A percentile compares a stretch with the other conserved stretches of the same genome.
Conservation (phyloP, 2,797 vertebrate genomes). For the Neopelma chrysocephalum region DNA sequence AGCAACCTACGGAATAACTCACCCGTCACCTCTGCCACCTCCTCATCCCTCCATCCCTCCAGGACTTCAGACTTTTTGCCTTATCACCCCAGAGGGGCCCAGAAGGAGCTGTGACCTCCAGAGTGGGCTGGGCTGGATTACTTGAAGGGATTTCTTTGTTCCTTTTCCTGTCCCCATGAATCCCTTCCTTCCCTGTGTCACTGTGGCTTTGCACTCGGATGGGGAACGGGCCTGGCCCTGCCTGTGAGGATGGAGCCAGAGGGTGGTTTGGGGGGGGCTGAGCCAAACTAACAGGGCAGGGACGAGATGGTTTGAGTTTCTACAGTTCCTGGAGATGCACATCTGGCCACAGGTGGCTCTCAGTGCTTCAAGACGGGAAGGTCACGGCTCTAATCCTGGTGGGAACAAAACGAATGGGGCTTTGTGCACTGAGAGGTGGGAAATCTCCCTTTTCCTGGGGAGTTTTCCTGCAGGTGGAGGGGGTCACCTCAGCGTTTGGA, state of each 20-base stretch:
- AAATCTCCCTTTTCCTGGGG: background rate
- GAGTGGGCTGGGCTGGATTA: conserved; percentile 5
- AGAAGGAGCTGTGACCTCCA: background rate
- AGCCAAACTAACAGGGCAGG: background rate
- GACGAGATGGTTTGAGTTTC: background rate
- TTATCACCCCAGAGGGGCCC: conserved; percentile 47
- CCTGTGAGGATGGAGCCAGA: background rate
- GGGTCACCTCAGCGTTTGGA: background rate
- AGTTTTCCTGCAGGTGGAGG: background rate
- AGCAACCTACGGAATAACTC: conserved; percentile 55
- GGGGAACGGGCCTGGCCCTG: background rate
- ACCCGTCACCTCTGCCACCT: conserved; percentile 54
- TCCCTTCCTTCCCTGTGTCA: background rate
- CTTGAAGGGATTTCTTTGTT: conserved; percentile 49
- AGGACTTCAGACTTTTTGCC: conserved; percentile 67
- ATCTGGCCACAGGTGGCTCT: rapidly evolving
- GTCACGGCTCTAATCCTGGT: rapidly evolving
- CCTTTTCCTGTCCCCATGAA: background rate
- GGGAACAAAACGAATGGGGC: rapidly evolving
- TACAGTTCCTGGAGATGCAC: background rate
- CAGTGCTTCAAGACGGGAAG: rapidly evolving
- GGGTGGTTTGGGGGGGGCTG: background rate
- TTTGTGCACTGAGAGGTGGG: background rate
- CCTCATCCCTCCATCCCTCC: conserved; percentile 53
- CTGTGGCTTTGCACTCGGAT: background rate